These are phyloP conservation scores for Neostethus bicornis DNA, from an alignment of 2,797 vertebrate species.

Conservation along the genomic window DNA sequence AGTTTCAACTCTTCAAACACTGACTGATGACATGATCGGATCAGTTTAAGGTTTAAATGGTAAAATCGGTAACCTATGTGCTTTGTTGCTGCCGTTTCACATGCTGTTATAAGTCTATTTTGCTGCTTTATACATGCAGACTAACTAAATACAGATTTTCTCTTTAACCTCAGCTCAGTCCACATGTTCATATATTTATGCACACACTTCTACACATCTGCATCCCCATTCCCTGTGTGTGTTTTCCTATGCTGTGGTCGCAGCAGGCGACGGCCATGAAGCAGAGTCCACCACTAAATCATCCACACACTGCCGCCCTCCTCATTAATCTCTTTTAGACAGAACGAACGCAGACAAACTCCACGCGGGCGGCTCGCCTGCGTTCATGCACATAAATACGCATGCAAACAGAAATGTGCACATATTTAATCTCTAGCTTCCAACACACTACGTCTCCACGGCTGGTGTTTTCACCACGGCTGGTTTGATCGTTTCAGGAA, in stretches of 20 bases:
- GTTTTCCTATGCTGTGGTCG: conserved; percentile 57
- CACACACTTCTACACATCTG: conserved; percentile 3
- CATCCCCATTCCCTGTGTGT: conserved; percentile 29
- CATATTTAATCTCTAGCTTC: not conserved
- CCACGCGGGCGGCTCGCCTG: not conserved
- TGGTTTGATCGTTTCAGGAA: conserved; percentile 44
- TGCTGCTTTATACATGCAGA: not conserved
- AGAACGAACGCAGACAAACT: conserved; percentile 7
- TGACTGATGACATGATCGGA: not conserved
- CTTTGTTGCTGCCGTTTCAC: not conserved
- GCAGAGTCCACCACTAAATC: conserved; percentile 55
- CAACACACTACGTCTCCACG: not conserved
- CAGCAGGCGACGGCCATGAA: conserved; percentile 54
- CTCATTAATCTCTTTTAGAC: conserved; percentile 52
- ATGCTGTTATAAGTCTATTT: not conserved
- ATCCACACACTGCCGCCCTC: conserved; percentile 34
- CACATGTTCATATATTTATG: not conserved
- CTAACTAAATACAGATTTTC: not conserved
- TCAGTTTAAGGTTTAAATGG: too few species aligned
- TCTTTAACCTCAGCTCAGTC: not conserved
- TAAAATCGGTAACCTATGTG: too few species aligned
- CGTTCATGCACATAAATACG: conserved; percentile 1
- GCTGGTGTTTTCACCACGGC: not conserved
- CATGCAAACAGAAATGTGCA: not conserved
- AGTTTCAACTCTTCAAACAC: not conserved